Percentiles rank a stretch among this genome's conserved stretches.
Conservation (phyloP, 2,888 invertebrate species). For the Drosophila testacea region DNA sequence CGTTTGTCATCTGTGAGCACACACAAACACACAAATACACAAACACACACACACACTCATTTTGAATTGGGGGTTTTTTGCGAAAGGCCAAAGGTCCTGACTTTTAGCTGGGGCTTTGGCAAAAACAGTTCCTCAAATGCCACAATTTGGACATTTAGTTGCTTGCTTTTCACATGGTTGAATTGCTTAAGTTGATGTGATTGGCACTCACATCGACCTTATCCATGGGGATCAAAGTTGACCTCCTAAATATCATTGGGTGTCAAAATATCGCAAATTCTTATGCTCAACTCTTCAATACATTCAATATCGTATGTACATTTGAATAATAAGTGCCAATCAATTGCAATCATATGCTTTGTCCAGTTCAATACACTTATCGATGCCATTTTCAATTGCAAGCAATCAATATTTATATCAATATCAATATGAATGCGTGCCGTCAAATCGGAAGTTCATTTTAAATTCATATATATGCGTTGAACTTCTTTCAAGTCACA, state of each 20-base stretch:
- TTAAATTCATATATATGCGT: slow-evolving; percentile 24
- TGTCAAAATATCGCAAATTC: too few species aligned
- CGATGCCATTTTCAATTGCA: not conserved
- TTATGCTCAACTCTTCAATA: not conserved
- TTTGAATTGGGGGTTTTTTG: slow-evolving; percentile 14
- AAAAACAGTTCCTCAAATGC: slow-evolving; percentile 22
- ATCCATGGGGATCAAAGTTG: slow-evolving; percentile 14
- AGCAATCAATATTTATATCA: slow-evolving; percentile 27
- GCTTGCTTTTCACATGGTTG: not conserved
- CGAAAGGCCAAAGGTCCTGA: slow-evolving; percentile 49
- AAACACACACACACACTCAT: slow-evolving; percentile 3
- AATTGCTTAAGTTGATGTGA: not conserved
- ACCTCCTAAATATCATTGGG: not conserved
- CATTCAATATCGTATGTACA: not conserved
- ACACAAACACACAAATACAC: slow-evolving; percentile 5
- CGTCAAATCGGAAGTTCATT: slow-evolving; percentile 16
- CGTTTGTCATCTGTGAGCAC: slow-evolving; percentile 51
- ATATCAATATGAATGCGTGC: slow-evolving; percentile 9
- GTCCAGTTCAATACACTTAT: not conserved
- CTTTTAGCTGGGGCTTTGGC: slow-evolving; percentile 29
- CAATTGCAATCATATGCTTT: not conserved
- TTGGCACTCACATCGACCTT: slow-evolving; percentile 17
- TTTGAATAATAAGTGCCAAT: not conserved
- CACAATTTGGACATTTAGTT: slow-evolving; percentile 25
- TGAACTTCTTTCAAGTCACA: too few species aligned